Evolutionary conservation across 2,888 invertebrate species (phyloP).

Genomic region (Ochropacha duplaris): DNA sequence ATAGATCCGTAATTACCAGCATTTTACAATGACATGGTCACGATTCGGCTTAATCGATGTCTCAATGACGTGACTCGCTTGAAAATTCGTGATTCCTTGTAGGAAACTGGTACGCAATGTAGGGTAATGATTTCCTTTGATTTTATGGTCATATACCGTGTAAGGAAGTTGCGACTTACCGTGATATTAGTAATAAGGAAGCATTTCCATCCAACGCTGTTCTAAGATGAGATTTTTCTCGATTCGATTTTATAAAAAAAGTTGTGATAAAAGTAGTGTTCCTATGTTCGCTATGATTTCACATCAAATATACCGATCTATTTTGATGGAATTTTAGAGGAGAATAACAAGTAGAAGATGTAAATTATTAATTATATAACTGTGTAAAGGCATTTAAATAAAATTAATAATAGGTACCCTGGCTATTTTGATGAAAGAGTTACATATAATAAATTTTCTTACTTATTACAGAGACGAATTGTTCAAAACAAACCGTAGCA

Average conservation of each 20-base stretch:
- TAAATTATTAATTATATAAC: too few relatives aligned
- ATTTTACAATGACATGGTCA: conserved; percentile 32
- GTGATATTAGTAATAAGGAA: too few relatives aligned
- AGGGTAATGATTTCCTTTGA: neutral
- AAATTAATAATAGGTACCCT: too few relatives aligned
- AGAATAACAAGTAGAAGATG: too few relatives aligned
- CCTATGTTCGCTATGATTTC: too few relatives aligned
- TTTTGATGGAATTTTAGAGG: too few relatives aligned
- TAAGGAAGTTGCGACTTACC: neutral
- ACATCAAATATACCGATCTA: too few relatives aligned
- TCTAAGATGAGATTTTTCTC: too few relatives aligned
- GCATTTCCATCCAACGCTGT: neutral
- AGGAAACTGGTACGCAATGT: conserved; percentile 9
- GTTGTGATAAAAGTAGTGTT: too few relatives aligned
- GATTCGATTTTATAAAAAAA: neutral
- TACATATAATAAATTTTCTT: neutral
- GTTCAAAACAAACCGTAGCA: neutral
- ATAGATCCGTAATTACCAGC: conserved; percentile 32
- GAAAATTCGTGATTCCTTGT: conserved; percentile 22
- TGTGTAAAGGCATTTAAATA: too few relatives aligned
- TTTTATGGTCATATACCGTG: neutral
- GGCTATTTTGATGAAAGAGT: neutral
- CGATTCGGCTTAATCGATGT: conserved; percentile 41
- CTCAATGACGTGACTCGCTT: conserved; percentile 32
- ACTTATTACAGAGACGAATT: neutral